Conservation (phyloP, 2,113 vertebrate genomes). For the Polyodon spathula region DNA sequence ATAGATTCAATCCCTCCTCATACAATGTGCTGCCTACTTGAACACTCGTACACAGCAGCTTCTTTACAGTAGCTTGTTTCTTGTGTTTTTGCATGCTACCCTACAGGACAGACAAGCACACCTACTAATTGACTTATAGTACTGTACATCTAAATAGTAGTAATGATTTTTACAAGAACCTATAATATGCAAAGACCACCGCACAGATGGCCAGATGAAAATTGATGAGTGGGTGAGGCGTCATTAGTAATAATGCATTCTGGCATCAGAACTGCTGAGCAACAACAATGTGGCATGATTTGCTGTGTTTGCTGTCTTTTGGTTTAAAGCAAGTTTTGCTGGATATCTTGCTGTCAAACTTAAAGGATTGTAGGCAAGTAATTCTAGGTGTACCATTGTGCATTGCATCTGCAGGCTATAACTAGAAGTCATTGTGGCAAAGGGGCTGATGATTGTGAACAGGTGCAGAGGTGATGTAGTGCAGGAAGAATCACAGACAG, state of each 20-base stretch:
- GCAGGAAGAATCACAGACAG: too few relatives aligned
- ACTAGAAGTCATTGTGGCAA: too few relatives aligned
- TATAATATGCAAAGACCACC: constrained; percentile 27
- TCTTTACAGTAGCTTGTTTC: too few relatives aligned
- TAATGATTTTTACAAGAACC: constrained; percentile 30
- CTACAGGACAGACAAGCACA: neutral
- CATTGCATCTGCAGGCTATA: neutral
- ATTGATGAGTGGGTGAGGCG: constrained; percentile 38
- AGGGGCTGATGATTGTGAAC: too few relatives aligned
- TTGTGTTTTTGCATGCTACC: neutral
- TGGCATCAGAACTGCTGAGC: constrained; percentile 29
- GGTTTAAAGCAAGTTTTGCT: constrained; percentile 19
- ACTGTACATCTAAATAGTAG: constrained; percentile 23
- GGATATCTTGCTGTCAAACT: constrained; percentile 23
- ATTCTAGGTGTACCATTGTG: constrained; percentile 4
- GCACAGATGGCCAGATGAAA: constrained; percentile 34
- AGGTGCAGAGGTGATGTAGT: too few relatives aligned
- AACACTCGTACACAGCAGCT: too few relatives aligned
- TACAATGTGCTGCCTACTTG: too few relatives aligned
- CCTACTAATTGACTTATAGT: constrained; percentile 18
- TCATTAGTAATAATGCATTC: constrained; percentile 34
- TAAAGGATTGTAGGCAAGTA: constrained; percentile 15
- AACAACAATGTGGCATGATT: constrained; percentile 20
- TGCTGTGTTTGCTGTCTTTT: constrained; percentile 28
- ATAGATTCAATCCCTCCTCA: too few relatives aligned